A percentile compares a stretch with the other conserved stretches of the same genome.
phyloP scores from a whole-genome alignment of 1,140 invertebrate species.

The Littorina saxatilis region DNA sequence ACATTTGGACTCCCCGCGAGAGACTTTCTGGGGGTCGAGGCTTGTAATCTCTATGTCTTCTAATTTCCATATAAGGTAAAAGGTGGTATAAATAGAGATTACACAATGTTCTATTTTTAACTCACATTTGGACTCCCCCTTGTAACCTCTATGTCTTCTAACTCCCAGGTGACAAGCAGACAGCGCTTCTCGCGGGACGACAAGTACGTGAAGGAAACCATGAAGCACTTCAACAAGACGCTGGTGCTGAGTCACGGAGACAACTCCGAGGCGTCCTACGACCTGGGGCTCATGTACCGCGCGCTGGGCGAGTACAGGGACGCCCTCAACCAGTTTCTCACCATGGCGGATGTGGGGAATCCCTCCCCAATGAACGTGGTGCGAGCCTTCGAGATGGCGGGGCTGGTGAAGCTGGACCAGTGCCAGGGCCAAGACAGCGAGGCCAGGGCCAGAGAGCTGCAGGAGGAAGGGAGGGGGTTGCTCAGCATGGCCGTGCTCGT shows the following conservation, averaged over 20 bases:
- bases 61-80: too few species aligned
- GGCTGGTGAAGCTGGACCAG: not conserved
- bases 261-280: not conserved
- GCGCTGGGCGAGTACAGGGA: not conserved
- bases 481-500: slow-evolving; percentile 4
- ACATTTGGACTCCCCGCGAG: too few species aligned
- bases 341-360: not conserved
- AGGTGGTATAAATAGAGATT: too few species aligned
- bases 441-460: not conserved
- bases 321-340: not conserved
- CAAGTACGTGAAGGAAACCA: not conserved
- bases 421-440: not conserved
- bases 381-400: not conserved
- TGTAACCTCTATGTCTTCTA: too few species aligned
- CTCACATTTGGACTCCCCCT: too few species aligned
- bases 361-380: not conserved
- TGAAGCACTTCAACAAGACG: slow-evolving; percentile 1
- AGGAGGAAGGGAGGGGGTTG: not conserved
- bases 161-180: not conserved
- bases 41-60: too few species aligned
- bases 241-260: not conserved
- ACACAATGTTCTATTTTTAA: too few species aligned
- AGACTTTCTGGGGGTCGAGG: too few species aligned
- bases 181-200: not conserved
- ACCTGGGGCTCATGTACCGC: not conserved